Evolutionary conservation across 1,140 invertebrate species (phyloP).

Genomic region (Sesamia nonagrioides): DNA sequence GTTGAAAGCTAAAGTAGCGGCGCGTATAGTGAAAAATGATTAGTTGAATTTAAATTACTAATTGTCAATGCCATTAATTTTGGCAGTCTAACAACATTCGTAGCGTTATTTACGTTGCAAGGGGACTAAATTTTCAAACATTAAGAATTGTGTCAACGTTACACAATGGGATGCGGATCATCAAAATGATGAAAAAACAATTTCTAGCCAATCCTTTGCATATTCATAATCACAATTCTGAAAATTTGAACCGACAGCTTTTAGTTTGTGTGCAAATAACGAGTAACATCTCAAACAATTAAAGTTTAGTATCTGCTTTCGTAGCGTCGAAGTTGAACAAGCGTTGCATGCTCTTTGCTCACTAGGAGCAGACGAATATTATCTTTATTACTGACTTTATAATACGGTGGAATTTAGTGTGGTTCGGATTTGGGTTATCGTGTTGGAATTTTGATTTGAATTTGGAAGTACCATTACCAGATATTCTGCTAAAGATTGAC

Average conservation of each 20-base stretch:
- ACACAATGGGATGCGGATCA: no score
- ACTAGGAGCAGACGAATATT: constrained; percentile 22
- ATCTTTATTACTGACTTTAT: constrained; percentile 31
- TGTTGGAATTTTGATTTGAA: not conserved
- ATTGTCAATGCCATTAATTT: no score
- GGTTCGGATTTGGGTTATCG: constrained; percentile 17
- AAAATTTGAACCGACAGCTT: not conserved
- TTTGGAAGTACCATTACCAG: not conserved
- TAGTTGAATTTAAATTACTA: no score
- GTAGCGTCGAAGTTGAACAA: constrained; percentile 17
- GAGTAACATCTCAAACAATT: constrained; percentile 33
- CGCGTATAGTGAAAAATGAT: no score
- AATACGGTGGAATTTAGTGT: constrained; percentile 16
- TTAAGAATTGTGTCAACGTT: no score
- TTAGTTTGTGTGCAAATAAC: constrained; percentile 25
- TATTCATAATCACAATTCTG: not conserved
- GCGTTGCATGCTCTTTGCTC: constrained; percentile 28
- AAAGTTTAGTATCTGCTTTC: constrained; percentile 29
- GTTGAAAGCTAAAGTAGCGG: no score
- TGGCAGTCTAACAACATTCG: no score
- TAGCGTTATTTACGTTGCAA: no score
- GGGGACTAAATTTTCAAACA: no score
- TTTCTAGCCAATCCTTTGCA: not conserved
- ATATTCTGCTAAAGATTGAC: not conserved
- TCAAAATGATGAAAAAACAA: no score